These are phyloP conservation scores for Aotus griseimembra DNA, from an alignment of 2,797 vertebrate genomes.

Conservation along the genomic window DNA sequence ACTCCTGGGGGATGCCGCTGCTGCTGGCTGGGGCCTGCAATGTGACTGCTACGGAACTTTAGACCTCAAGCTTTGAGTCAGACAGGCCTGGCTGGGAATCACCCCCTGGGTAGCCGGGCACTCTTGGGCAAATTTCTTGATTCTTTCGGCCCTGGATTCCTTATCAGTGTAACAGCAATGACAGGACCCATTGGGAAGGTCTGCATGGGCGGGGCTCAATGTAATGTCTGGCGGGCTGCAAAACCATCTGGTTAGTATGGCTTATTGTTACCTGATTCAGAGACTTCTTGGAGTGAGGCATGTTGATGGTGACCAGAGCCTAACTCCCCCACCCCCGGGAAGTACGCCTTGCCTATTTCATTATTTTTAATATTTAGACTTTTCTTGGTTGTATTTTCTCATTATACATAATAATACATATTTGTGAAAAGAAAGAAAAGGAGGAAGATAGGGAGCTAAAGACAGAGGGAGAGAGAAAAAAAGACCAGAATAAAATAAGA, in stretches of 20 bases:
- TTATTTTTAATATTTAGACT: background rate
- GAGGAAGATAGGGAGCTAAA: background rate
- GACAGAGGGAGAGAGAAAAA: background rate
- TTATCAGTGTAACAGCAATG: background rate
- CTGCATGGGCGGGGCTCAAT: background rate
- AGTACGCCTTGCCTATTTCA: background rate
- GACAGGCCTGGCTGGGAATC: background rate
- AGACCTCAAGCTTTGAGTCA: background rate
- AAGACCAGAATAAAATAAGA: background rate
- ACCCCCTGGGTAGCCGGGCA: background rate
- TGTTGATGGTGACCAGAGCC: background rate
- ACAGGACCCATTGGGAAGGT: background rate
- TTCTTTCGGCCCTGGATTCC: background rate
- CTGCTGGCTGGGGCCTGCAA: background rate
- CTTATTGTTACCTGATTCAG: background rate
- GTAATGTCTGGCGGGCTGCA: background rate
- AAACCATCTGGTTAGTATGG: background rate
- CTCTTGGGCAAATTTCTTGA: background rate
- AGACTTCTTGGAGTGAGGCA: background rate
- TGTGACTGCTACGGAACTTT: background rate
- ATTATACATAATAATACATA: background rate
- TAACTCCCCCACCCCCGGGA: background rate
- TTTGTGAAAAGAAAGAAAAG: conserved; percentile 5
- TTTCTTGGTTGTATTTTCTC: background rate
- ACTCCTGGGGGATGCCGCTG: background rate